Conservation (phyloP, 2,797 vertebrate genomes). For the Okamejei kenojei region DNA sequence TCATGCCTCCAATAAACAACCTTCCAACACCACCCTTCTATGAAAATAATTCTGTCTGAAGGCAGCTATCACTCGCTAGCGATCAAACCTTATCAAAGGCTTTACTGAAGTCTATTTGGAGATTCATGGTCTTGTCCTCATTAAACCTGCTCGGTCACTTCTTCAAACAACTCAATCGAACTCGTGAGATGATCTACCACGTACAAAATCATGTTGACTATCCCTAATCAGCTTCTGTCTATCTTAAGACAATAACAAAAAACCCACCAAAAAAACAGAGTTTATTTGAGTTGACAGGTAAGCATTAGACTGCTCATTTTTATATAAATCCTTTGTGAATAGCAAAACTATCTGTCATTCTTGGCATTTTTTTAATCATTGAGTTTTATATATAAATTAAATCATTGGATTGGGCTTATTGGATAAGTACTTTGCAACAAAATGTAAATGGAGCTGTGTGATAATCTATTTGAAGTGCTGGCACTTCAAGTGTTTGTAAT, state of each 20-base stretch:
- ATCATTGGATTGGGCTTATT: not conserved
- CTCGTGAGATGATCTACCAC: no score
- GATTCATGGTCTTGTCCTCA: no score
- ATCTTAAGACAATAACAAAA: not conserved
- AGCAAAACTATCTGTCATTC: not conserved
- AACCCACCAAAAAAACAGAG: not conserved
- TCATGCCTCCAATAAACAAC: no score
- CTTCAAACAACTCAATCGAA: no score
- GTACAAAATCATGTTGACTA: no score
- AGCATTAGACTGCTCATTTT: conserved; percentile 40
- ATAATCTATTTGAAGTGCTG: conserved; percentile 66
- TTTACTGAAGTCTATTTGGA: no score
- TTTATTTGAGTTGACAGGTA: conserved; percentile 55
- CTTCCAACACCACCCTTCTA: no score
- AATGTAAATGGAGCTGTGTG: conserved; percentile 81
- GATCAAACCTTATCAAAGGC: no score
- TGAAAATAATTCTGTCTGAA: no score
- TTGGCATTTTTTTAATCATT: not conserved
- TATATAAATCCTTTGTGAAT: not conserved
- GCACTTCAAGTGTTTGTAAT: conserved; percentile 72
- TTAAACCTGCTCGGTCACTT: no score
- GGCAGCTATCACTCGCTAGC: no score
- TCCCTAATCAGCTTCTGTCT: no score
- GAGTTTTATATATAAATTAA: not conserved
- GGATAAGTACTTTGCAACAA: conserved; percentile 60